Conservation (phyloP, 1,140 invertebrate genomes). For the Ptiloglossa arizonensis region DNA sequence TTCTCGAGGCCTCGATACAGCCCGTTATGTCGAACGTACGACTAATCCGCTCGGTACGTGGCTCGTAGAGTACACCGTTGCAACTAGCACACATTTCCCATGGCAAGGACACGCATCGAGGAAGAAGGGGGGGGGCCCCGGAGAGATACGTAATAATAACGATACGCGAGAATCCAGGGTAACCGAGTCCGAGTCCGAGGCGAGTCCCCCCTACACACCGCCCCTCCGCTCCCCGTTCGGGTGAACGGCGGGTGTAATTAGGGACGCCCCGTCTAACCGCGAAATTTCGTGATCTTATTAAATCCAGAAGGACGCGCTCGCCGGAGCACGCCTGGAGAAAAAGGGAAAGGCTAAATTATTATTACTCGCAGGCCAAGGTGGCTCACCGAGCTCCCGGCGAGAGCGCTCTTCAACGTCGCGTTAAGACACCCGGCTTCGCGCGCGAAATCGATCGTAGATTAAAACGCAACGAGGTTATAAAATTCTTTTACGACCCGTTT, state of each 20-base stretch:
- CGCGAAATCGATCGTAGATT: not conserved
- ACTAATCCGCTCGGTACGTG: constrained; percentile 52
- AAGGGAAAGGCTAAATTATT: constrained; percentile 70
- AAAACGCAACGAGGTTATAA: not conserved
- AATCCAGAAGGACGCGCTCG: constrained; percentile 69
- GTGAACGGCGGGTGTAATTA: constrained; percentile 74
- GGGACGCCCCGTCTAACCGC: constrained; percentile 75
- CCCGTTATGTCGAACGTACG: constrained; percentile 40
- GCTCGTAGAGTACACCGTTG: not conserved
- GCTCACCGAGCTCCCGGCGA: constrained; percentile 8
- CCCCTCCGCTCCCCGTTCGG: too few relatives aligned
- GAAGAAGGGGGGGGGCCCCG: constrained; percentile 23
- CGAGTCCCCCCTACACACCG: too few relatives aligned
- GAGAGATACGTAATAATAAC: constrained; percentile 60
- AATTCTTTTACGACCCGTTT: not conserved
- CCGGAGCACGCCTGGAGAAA: constrained; percentile 46
- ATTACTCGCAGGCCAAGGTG: constrained; percentile 64
- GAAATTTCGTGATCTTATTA: constrained; percentile 81
- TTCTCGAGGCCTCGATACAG: constrained; percentile 6
- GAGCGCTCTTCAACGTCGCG: not conserved
- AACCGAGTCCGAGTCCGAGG: constrained; percentile 43
- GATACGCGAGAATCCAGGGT: constrained; percentile 73
- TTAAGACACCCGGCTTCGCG: not conserved
- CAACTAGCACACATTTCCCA: constrained; percentile 56
- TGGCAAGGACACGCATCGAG: constrained; percentile 68